Evolutionary conservation across 2,888 invertebrate species (phyloP).

Genomic region (Tridacna crocea): DNA sequence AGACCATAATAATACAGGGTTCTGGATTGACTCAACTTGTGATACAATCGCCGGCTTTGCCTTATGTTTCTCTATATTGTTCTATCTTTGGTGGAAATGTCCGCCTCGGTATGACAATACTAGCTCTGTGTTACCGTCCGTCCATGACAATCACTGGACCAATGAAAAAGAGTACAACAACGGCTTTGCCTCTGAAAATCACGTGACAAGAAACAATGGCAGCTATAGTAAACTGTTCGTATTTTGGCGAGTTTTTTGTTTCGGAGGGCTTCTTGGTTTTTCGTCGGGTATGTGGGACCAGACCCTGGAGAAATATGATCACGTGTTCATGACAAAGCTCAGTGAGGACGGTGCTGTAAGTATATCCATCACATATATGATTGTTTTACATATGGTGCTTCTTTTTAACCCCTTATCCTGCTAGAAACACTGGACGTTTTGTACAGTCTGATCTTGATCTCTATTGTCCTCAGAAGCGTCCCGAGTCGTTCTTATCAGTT

Average conservation of each 20-base stretch:
- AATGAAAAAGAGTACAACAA: slow-evolving; percentile 29
- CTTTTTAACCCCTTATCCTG: no score
- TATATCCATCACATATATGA: background rate
- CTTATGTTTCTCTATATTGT: slow-evolving; percentile 85
- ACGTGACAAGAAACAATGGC: slow-evolving; percentile 39
- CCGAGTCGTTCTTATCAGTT: no score
- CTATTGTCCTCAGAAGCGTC: no score
- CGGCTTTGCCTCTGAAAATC: slow-evolving; percentile 51
- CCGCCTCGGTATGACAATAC: slow-evolving; percentile 52
- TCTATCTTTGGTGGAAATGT: slow-evolving; percentile 68
- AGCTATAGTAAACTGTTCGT: slow-evolving; percentile 70
- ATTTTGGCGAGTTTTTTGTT: slow-evolving; percentile 75
- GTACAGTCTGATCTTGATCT: no score
- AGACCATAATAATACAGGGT: slow-evolving; percentile 90
- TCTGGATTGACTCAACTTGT: slow-evolving; percentile 92
- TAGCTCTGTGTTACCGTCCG: slow-evolving; percentile 55
- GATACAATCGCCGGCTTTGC: slow-evolving; percentile 88
- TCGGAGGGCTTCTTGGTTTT: slow-evolving; percentile 68
- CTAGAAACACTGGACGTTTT: no score
- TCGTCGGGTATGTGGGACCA: slow-evolving; percentile 77
- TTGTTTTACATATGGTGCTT: no score
- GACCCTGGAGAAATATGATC: slow-evolving; percentile 66
- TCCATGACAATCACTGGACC: slow-evolving; percentile 30
- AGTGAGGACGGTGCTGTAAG: slow-evolving; percentile 65
- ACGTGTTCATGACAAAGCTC: slow-evolving; percentile 67